Evolutionary conservation across 1,140 invertebrate species (phyloP).

Genomic region (Temnothorax longispinosus): DNA sequence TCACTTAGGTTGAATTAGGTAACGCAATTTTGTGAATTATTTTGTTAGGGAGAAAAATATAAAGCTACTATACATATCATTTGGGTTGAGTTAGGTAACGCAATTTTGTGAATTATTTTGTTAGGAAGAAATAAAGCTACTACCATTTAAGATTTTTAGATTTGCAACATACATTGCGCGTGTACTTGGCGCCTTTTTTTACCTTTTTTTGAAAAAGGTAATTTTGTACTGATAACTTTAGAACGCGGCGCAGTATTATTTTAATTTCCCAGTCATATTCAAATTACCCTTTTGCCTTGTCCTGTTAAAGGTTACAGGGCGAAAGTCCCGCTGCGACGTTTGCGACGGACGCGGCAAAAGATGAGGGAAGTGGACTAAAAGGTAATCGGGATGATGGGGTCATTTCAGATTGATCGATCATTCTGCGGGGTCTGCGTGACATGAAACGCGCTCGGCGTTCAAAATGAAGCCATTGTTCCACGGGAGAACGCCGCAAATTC

Average conservation of each 20-base stretch:
- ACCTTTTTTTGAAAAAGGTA: too few species aligned
- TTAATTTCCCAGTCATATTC: constrained; percentile 16
- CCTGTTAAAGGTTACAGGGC: not conserved
- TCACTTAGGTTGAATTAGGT: too few species aligned
- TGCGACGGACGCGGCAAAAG: not conserved
- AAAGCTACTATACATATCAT: too few species aligned
- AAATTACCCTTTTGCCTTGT: not conserved
- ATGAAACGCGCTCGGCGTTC: not conserved
- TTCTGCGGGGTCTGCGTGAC: constrained; percentile 15
- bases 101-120: too few species aligned
- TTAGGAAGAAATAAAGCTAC: too few species aligned
- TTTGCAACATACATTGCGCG: too few species aligned
- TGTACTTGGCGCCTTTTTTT: too few species aligned
- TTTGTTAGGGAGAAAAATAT: too few species aligned
- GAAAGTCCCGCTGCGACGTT: not conserved
- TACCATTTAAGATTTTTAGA: too few species aligned
- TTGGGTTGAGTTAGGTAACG: too few species aligned
- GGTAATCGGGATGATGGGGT: constrained; percentile 40
- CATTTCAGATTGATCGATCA: constrained; percentile 47
- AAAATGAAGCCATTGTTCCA: constrained; percentile 45
- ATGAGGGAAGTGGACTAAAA: constrained; percentile 25
- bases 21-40: too few species aligned
- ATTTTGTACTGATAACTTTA: too few species aligned
- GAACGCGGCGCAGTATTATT: constrained; percentile 1
- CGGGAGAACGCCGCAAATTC: constrained; percentile 29